These are phyloP conservation scores for Trichogramma pretiosum DNA, from an alignment of 1,140 invertebrate species.

Conservation along the genomic window DNA sequence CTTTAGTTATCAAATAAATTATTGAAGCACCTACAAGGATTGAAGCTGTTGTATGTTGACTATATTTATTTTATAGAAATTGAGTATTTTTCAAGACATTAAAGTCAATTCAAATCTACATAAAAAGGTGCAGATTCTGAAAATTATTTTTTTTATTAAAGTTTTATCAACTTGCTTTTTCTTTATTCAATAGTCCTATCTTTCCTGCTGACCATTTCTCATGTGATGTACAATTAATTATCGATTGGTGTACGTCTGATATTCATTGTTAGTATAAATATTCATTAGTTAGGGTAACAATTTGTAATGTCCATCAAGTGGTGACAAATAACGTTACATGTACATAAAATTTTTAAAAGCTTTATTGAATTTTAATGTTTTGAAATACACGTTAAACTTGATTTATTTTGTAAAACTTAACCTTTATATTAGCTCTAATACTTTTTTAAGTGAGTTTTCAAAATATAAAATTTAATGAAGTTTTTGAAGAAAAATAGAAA, in stretches of 20 bases:
- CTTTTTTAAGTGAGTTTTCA: constrained; percentile 7
- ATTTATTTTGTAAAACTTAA: constrained; percentile 12
- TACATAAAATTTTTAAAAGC: constrained; percentile 21
- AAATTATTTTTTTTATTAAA: constrained; percentile 11
- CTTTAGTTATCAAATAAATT: constrained; percentile 16
- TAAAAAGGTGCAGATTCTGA: constrained; percentile 11
- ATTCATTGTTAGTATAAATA: constrained; percentile 21
- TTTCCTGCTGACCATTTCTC: constrained; percentile 14
- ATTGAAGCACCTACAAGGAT: constrained; percentile 15
- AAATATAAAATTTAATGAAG: constrained; percentile 18
- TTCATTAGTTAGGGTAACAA: constrained; percentile 21
- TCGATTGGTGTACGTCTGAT: constrained; percentile 17
- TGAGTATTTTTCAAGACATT: constrained; percentile 17
- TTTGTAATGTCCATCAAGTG: constrained; percentile 21
- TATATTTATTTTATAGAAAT: constrained; percentile 16
- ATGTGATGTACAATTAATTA: constrained; percentile 19
- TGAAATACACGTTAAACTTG: constrained; percentile 12
- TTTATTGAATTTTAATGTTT: constrained; percentile 19
- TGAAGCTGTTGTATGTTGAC: constrained; percentile 16
- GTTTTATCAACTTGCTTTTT: constrained; percentile 12
- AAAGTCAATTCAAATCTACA: constrained; percentile 1
- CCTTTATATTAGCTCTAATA: constrained; percentile 15
- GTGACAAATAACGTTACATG: constrained; percentile 20
- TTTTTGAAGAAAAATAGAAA: constrained; percentile 18
- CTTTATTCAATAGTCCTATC: constrained; percentile 10